Percentiles rank a stretch among this genome's conserved stretches.
Conservation (phyloP, 2,888 invertebrate genomes). For the Apodemia mormo region DNA sequence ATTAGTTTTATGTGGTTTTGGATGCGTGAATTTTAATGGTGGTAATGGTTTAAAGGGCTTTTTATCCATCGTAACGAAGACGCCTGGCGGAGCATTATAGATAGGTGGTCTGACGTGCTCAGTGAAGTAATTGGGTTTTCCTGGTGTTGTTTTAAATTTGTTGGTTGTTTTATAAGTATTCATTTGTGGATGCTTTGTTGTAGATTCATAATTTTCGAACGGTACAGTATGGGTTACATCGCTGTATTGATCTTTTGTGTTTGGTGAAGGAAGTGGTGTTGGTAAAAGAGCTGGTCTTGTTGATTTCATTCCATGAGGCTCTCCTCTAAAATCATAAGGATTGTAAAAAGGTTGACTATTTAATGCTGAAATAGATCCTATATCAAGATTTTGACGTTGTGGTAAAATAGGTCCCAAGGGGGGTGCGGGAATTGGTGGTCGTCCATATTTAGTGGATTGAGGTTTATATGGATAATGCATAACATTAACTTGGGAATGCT, state of each 20-base stretch:
- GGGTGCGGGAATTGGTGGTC: conserved; percentile 45
- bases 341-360: conserved; percentile 38
- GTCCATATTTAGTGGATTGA: conserved; percentile 51
- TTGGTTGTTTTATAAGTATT: conserved; percentile 49
- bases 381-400: conserved; percentile 48
- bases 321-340: conserved; percentile 49
- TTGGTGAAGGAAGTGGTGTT: conserved; percentile 48
- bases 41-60: conserved; percentile 77
- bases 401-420: conserved; percentile 2
- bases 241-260: conserved; percentile 47
- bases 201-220: conserved; percentile 47
- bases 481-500: conserved; percentile 54
- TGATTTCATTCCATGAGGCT: conserved; percentile 54
- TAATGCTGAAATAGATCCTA: conserved; percentile 34
- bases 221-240: conserved; percentile 46
- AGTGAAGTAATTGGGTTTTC: conserved; percentile 58
- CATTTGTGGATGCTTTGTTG: conserved; percentile 52
- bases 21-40: conserved; percentile 57
- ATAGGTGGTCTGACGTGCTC: conserved; percentile 69
- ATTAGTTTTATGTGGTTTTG: conserved; percentile 50
- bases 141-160: conserved; percentile 46
- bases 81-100: conserved; percentile 72
- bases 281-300: conserved; percentile 62
- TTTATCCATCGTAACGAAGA: conserved; percentile 73
- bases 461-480: conserved; percentile 56